Conservation (phyloP, 2,113 vertebrate genomes). For the Oenanthe oenanthe region DNA sequence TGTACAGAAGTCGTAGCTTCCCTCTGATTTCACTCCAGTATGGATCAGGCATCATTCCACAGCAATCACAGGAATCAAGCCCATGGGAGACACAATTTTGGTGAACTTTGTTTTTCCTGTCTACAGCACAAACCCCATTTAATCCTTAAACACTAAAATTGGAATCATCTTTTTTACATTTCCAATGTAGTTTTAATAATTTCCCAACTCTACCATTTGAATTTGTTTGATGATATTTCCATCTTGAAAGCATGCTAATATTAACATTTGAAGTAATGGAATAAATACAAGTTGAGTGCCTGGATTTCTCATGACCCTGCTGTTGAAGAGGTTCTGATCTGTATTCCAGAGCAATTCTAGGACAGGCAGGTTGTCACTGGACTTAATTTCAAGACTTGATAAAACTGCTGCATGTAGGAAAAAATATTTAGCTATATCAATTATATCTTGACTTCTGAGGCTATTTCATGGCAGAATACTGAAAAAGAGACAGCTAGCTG, state of each 20-base stretch:
- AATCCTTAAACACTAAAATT: background rate
- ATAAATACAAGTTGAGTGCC: background rate
- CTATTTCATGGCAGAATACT: background rate
- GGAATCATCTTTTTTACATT: background rate
- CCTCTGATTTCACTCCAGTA: background rate
- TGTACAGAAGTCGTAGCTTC: background rate
- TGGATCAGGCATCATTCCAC: background rate
- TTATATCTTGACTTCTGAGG: background rate
- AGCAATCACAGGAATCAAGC: background rate
- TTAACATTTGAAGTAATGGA: background rate
- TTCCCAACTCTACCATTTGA: background rate
- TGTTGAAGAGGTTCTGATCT: background rate
- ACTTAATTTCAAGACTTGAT: background rate
- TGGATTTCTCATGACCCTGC: background rate
- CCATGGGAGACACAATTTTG: background rate
- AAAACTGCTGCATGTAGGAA: background rate
- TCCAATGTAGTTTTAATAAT: background rate
- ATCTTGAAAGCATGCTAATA: background rate
- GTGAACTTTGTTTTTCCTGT: background rate
- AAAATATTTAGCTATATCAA: background rate
- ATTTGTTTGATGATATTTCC: background rate
- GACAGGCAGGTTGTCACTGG: background rate
- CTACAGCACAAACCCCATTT: background rate
- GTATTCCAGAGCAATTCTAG: background rate
- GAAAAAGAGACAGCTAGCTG: background rate